Conservation (phyloP, 2,113 vertebrate species). For the Solenodon paradoxus region DNA sequence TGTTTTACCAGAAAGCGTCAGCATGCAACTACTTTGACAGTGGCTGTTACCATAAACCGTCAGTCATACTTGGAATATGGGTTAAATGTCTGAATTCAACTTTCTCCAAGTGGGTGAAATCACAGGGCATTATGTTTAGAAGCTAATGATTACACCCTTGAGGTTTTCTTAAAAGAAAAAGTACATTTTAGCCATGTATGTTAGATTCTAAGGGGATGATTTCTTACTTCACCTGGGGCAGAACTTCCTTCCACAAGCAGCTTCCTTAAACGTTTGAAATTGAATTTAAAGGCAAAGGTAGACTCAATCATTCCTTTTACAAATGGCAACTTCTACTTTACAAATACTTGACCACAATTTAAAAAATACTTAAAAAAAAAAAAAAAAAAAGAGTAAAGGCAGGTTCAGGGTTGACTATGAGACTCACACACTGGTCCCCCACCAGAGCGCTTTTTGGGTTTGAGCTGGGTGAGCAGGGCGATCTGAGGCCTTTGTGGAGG, state of each 20-base stretch:
- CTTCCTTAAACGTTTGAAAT: background rate
- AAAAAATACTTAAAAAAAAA: background rate
- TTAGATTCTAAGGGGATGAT: background rate
- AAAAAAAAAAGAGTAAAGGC: background rate
- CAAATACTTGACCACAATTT: background rate
- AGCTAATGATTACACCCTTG: background rate
- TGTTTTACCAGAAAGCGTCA: constrained; percentile 50
- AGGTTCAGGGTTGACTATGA: background rate
- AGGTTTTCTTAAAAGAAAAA: background rate
- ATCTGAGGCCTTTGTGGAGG: background rate
- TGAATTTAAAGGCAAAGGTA: background rate
- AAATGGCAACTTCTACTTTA: background rate
- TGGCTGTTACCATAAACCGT: constrained; percentile 7
- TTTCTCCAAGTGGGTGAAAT: background rate
- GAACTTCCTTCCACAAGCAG: background rate
- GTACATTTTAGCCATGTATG: background rate
- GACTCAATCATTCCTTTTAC: background rate
- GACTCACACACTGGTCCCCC: background rate
- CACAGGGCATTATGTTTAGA: background rate
- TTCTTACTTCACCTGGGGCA: background rate
- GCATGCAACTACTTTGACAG: constrained; percentile 20
- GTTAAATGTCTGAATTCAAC: background rate
- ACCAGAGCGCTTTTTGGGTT: background rate
- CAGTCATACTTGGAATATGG: background rate
- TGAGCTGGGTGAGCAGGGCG: background rate